phyloP scores from a whole-genome alignment of 1,140 invertebrate genomes.

The Palaemon carinicauda region DNA sequence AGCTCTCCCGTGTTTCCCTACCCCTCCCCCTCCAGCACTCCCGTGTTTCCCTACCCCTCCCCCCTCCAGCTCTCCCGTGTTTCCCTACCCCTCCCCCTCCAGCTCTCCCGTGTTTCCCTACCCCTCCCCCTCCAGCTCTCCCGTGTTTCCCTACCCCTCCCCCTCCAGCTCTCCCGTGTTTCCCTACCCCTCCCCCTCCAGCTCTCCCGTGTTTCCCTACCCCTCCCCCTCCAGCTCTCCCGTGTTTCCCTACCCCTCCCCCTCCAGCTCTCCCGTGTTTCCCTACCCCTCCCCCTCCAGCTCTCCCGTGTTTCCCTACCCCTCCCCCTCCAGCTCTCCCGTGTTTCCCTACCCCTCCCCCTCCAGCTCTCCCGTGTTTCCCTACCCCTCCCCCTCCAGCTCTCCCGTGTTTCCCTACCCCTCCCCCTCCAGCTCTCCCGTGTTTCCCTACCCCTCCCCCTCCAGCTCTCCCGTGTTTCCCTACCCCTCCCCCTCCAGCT shows the following conservation, averaged over 20 bases:
- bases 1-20: neutral
- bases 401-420: neutral
- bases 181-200: neutral
- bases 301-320: neutral
- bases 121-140: neutral
- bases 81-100: neutral
- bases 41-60: no score
- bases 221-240: neutral
- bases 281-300: neutral
- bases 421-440: no score
- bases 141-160: no score
- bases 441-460: no score
- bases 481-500: neutral
- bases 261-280: neutral
- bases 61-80: neutral
- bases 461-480: no score
- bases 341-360: no score
- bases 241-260: no score
- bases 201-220: neutral
- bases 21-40: neutral
- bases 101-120: neutral
- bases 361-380: no score
- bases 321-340: no score
- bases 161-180: neutral
- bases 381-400: neutral